Conservation (phyloP, 2,113 vertebrate species). For the Acrocephalus arundinaceus region DNA sequence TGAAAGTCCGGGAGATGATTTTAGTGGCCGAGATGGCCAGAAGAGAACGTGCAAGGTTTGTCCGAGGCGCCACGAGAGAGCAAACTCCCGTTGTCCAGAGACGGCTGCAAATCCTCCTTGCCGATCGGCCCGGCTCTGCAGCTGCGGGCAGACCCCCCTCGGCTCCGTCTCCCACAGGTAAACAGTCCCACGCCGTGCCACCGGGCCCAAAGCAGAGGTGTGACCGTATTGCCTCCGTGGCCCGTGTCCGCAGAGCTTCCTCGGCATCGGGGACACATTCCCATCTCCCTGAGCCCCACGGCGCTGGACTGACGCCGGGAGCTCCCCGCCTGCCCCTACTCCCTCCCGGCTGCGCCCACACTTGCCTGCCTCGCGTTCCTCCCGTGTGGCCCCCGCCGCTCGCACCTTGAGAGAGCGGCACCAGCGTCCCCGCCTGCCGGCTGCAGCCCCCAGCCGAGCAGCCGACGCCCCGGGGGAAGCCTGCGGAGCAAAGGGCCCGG, state of each 20-base stretch:
- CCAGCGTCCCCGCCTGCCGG: neutral
- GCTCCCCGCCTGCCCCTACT: neutral
- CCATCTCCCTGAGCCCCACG: no score
- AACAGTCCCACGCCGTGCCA: fast-evolving
- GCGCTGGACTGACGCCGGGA: neutral
- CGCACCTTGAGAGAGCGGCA: neutral
- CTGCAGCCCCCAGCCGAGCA: neutral
- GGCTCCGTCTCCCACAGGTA: no score
- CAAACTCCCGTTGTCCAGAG: neutral
- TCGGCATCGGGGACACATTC: no score
- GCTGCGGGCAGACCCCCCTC: neutral
- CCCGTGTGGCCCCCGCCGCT: fast-evolving
- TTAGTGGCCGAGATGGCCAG: neutral
- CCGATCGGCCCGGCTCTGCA: neutral
- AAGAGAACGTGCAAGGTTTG: neutral
- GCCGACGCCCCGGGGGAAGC: no score
- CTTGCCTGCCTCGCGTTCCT: neutral
- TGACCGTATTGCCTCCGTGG: fast-evolving
- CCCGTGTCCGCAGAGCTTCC: no score
- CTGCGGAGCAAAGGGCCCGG: no score
- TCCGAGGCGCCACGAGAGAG: neutral
- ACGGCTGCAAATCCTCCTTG: neutral
- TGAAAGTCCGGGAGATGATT: fast-evolving
- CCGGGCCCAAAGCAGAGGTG: neutral
- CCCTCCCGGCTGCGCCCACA: fast-evolving